Evolutionary conservation across 2,797 vertebrate species (phyloP).

Genomic region (Odontamblyopus rebecca): DNA sequence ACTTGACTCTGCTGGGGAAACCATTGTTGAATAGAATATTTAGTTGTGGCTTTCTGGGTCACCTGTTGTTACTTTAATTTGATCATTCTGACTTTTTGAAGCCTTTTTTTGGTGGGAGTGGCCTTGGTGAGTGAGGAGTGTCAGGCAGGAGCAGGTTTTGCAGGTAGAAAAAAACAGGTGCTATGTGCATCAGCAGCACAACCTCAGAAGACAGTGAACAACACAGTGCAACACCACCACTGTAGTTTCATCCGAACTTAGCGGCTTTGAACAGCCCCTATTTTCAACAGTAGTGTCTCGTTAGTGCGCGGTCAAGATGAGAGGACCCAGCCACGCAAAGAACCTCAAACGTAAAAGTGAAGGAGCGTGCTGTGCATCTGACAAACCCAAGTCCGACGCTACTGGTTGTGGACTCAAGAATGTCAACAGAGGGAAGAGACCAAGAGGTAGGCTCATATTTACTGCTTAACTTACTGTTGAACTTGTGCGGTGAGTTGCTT

Average conservation of each 20-base stretch:
- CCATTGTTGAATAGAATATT: not conserved
- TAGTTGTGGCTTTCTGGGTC: not conserved
- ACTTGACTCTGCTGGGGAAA: not conserved
- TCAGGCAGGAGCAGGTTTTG: not conserved
- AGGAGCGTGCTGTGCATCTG: not conserved
- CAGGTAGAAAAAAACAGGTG: slow-evolving; percentile 7
- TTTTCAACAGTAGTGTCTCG: not conserved
- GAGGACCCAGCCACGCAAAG: slow-evolving; percentile 37
- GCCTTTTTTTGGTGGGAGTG: not conserved
- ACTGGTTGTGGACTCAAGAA: slow-evolving; percentile 17
- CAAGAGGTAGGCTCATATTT: slow-evolving; percentile 37
- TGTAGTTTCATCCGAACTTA: not conserved
- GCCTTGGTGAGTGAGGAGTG: not conserved
- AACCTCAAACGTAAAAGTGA: not conserved
- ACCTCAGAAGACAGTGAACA: not conserved
- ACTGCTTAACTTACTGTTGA: not conserved
- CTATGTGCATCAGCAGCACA: not conserved
- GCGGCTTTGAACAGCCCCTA: not conserved
- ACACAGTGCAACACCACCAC: not conserved
- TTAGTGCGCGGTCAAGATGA: slow-evolving; percentile 34
- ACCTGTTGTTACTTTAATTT: not conserved
- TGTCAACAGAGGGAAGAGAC: not conserved
- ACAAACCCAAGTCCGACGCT: not conserved
- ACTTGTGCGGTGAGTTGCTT: not conserved
- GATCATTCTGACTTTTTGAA: not conserved